Evolutionary conservation across 2,888 invertebrate genomes (phyloP), one percentile per base, ranked within the genome.

Genomic region (Monopis laevigella): DNA sequence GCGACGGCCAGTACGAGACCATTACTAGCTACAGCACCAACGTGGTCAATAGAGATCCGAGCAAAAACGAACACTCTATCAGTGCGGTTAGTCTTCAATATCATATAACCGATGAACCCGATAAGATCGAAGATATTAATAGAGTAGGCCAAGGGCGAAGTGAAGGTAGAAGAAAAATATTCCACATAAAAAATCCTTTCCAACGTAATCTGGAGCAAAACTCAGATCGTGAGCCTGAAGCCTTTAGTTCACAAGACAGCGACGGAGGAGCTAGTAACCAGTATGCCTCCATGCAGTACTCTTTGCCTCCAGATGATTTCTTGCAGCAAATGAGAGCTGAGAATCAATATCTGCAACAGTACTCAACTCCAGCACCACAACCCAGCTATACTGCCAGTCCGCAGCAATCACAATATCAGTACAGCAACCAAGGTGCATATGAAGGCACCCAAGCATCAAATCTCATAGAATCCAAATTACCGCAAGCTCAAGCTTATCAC

Each of bases 251-350:
- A 26, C 65, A 63, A 39, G 82, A 82, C 56, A 71, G 56, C 47
- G 68, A 65, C 39, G 57, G 63, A 16, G 73, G 72, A 52, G 71
- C 78, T 59, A 82, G 80, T 64, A 78, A 77, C 59, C 78, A 80
- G 60, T 75, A 80, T 64, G 62, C 72, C 45, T 64, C 74, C 28
- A 55, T 77, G 56, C 77, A 78, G 58, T 82, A 78, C 53, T 77
- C 77, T 19, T 57, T 81, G 45, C 82, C 82, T 45, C 80, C 82
- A 7, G 80, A 81, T 43, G 74, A 77, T 28, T 82, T 78, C 45
- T 55, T 82, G 26, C 75, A 77, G 41, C 70, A 78, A 46, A 61
- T 80, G 56, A 67, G 69, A 46, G 65, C 66, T 45, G 73, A 74
- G 46, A 74, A 60, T 49, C 72, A 71, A 49, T 77, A 64, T 48